Evolutionary conservation across 2,888 invertebrate genomes (phyloP), one percentile per base, ranked within the genome.

Genomic region (Pachliopta kotzebuea): DNA sequence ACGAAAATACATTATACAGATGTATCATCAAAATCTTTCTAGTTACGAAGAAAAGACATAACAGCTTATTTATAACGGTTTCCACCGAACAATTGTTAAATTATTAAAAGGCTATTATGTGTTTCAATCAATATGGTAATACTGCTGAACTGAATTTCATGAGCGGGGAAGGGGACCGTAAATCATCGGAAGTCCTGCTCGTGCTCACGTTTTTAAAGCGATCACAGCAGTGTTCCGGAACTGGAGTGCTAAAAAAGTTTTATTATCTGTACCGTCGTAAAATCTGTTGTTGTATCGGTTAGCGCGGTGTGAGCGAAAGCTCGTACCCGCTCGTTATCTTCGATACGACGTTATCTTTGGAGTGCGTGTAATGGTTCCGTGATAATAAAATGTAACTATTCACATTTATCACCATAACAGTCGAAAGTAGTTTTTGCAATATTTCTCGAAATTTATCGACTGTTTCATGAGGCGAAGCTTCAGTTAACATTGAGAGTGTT

Each of bases 331-430:
- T 60, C 65, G 60, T 65, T 65, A 65, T 65, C 65, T 61, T 45
- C 24, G 71, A 73, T 72, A 71, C 68, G 60, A 64, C 66, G 29
- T 71, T 69, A 71, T 74, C 69, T 71, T 68, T 68, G 56, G 64
- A 70, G 71, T 72, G 71, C 70, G 71, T 72, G 73, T 69, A 68
- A 49, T 60, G 62, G 63, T 63, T 42, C 45, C 67, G 61, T 70
- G 63, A 68, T 66, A 68, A 70, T 71, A 70, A 70, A 67, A 67
- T 63, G 60, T 55, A 61, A 61, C 65, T 57, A 57, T 65, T 65
- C 64, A 65, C 55, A 57, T 62, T 65, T 60, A 62, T 53, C 42
- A 53, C 24, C 20, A 21, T 24, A 50, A 42, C 55, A 62, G 50
- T 14, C 20, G 45, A 18, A 56, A 61, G 42, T 58, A 29, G 20